Evolutionary conservation across 2,888 invertebrate genomes (phyloP).

Genomic region (Aphrophora alni): DNA sequence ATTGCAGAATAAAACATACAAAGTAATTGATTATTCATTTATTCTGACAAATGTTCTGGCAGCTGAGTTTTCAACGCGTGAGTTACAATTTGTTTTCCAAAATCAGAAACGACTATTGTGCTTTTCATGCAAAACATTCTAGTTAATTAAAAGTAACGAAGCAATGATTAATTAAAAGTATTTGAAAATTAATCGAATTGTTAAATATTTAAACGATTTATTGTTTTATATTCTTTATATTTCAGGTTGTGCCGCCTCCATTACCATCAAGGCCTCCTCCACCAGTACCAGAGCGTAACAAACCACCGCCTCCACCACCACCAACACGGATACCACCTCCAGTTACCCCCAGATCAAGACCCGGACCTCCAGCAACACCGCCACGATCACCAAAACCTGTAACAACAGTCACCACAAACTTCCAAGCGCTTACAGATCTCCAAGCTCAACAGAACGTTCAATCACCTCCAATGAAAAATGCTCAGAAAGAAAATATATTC

Average conservation of each 20-base stretch:
- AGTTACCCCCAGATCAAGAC: slow-evolving; percentile 19
- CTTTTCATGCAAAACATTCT: too few relatives aligned
- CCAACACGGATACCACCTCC: slow-evolving; percentile 58
- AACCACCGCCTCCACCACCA: slow-evolving; percentile 55
- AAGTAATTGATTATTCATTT: too few relatives aligned
- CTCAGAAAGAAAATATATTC: slow-evolving; percentile 22
- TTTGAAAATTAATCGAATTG: too few relatives aligned
- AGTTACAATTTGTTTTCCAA: too few relatives aligned
- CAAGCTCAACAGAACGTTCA: slow-evolving; percentile 31
- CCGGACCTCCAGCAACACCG: slow-evolving; percentile 49
- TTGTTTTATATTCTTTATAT: neutral
- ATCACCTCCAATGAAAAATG: slow-evolving; percentile 24
- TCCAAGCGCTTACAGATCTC: slow-evolving; percentile 54
- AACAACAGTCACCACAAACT: slow-evolving; percentile 53
- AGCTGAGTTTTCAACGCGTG: too few relatives aligned
- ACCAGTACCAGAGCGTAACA: slow-evolving; percentile 50
- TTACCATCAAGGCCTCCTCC: slow-evolving; percentile 54
- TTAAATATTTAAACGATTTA: neutral
- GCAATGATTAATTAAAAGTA: too few relatives aligned
- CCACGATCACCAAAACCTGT: slow-evolving; percentile 48
- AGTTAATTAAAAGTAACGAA: too few relatives aligned
- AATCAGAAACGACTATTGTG: too few relatives aligned
- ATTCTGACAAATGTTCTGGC: too few relatives aligned
- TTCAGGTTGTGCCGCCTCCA: slow-evolving; percentile 44
- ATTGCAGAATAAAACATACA: too few relatives aligned